A percentile compares a stretch with the other conserved stretches of the same genome.
Evolutionary conservation across 2,113 vertebrate genomes (phyloP).

Genomic region (Otolemur garnettii): DNA sequence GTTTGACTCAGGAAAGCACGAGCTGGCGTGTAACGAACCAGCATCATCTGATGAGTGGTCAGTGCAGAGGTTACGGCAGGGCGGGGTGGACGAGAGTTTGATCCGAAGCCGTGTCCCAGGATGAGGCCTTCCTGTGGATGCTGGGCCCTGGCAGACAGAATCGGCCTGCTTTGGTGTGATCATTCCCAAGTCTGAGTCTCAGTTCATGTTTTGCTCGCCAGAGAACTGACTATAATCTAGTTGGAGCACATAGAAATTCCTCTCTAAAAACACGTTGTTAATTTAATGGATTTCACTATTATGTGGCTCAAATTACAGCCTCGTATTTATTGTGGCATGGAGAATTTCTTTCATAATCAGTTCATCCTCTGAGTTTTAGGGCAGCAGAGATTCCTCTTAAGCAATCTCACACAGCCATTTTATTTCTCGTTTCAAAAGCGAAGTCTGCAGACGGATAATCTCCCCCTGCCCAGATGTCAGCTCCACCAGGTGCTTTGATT

Average conservation of each 20-base stretch:
- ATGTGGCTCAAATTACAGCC: neutral
- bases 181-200: neutral
- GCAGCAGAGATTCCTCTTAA: neutral
- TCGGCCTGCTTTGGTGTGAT: no score
- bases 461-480: neutral
- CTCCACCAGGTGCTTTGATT: neutral
- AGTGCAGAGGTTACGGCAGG: accelerated
- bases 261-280: neutral
- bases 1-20: neutral
- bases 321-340: no score
- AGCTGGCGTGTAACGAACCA: neutral
- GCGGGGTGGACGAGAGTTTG: accelerated
- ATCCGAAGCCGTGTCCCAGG: accelerated
- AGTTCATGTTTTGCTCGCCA: neutral
- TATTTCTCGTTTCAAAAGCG: slow-evolving; percentile 41
- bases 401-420: neutral
- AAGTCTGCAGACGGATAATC: neutral
- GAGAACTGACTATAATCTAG: no score
- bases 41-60: no score
- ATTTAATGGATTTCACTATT: neutral
- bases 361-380: neutral
- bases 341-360: neutral
- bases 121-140: accelerated
- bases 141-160: accelerated
- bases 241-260: accelerated